Base-by-base conservation (phyloP, 2,888 invertebrate genomes). In the Dasypolia templi region DNA sequence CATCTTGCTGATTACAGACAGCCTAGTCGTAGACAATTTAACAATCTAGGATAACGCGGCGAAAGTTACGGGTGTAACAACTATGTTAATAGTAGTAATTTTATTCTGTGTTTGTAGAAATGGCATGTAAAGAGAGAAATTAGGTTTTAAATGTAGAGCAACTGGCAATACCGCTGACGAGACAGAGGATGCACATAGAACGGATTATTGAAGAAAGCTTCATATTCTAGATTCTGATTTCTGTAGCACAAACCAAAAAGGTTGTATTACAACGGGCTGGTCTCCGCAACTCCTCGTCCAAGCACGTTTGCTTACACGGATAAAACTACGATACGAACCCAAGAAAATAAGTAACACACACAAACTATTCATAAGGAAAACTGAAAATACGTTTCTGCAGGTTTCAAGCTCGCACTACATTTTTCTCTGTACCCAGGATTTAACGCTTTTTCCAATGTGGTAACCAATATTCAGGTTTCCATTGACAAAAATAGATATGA, bases 11-110 rank as follows among this genome's bases (percentile, higher is more conserved):
- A 79, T 72, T 79, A 73, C 59, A 58, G 51, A 53, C 67, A 53
- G 32, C 49, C 63, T 70, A 66, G 53, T 65, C 53, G 32, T 14
- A 63, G 62, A 72, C 62, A 71, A 59, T 79, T 69, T 69, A 62
- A 74, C 55, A 58, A 75, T 62, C 59, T 69, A 70, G 74, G 72
- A 82, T 72, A 70, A 65, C 17, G 55, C 26, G 26, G 69, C 53
- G 66, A 79, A 79, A 82, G 64, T 74, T 75, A 53, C 1, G 4
- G 49, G 17, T 32, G n/a, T 22, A 26, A 58, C 46, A 46, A 79
- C 42, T 67, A 68, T 39, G 56, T 42, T 17, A 56, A 56, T 61
- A 39, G 22, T n/a, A 11, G 26, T 19, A 12, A 3, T 63, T 53
- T 67, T 26, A 44, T 42, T 46, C 29, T 73, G 22, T 61, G n/a